phyloP scores from a whole-genome alignment of 2,797 vertebrate species.

The Artibeus jamaicensis region DNA sequence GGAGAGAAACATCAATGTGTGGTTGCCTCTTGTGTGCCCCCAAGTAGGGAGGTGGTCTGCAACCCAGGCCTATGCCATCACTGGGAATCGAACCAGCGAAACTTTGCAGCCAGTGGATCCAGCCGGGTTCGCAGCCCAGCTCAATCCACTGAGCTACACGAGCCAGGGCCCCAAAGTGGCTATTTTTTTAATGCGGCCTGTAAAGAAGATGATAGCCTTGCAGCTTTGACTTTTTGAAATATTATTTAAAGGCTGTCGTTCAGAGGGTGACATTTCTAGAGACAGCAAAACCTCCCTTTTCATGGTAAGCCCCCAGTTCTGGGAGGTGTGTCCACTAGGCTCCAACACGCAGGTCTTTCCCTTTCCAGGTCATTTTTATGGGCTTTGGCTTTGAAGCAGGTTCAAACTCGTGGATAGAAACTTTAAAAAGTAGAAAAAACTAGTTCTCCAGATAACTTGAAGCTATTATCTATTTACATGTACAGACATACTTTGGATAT shows the following conservation, averaged over 20 bases:
- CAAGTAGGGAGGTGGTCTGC: no score
- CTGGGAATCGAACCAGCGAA: no score
- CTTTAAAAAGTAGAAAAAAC: background rate
- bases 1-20: no score
- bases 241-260: background rate
- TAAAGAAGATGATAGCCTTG: background rate
- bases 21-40: no score
- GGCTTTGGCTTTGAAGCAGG: background rate
- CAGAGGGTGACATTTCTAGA: no score
- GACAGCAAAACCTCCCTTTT: background rate
- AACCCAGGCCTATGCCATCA: no score
- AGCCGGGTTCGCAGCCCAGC: no score
- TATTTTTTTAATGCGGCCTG: background rate
- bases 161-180: no score
- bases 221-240: background rate
- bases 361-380: background rate
- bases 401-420: background rate
- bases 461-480: background rate
- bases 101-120: no score
- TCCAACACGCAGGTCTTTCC: background rate
- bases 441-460: background rate
- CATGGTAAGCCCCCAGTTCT: no score
- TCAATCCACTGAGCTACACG: no score
- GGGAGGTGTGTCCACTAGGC: background rate
- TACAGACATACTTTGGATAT: background rate